A percentile compares a stretch with the other conserved stretches of the same genome.
Evolutionary conservation across 2,888 invertebrate genomes (phyloP).

Genomic region (Drosophila helvetica): DNA sequence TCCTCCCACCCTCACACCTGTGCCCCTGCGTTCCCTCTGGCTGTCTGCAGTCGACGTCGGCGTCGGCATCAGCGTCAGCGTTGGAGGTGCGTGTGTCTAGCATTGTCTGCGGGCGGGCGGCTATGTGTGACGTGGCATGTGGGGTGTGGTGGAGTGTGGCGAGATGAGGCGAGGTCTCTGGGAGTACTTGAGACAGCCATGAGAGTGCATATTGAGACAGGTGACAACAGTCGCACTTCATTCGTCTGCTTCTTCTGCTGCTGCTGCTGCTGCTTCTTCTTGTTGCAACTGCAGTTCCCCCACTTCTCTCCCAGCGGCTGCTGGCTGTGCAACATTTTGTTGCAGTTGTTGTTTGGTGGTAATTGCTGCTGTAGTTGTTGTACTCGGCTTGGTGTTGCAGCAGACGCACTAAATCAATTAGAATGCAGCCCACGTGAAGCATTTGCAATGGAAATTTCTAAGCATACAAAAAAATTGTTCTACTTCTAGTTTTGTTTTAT

Average conservation of each 20-base stretch:
- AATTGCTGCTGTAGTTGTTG: conserved; percentile 25
- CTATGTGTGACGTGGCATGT: conserved; percentile 11
- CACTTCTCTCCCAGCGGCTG: conserved; percentile 21
- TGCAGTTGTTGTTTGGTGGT: conserved; percentile 24
- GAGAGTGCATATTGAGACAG: conserved; percentile 77
- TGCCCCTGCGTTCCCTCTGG: conserved; percentile 17
- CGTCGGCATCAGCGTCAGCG: conserved; percentile 15
- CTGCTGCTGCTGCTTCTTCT: conserved; percentile 9
- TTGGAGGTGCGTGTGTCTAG: conserved; percentile 48
- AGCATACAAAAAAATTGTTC: conserved; percentile 37
- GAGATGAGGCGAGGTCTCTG: conserved; percentile 34
- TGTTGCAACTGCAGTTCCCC: conserved; percentile 36
- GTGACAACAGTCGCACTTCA: conserved; percentile 67
- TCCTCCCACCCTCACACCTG: conserved; percentile 3
- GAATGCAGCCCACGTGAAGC: conserved; percentile 41
- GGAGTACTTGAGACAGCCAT: conserved; percentile 71
- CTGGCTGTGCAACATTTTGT: conserved; percentile 9
- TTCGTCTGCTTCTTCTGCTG: conserved; percentile 41
- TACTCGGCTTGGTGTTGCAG: conserved; percentile 8
- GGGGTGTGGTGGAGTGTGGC: conserved; percentile 9
- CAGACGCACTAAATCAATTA: conserved; percentile 72
- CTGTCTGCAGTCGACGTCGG: conserved; percentile 32
- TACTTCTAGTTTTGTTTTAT: conserved; percentile 28
- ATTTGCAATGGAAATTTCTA: conserved; percentile 45
- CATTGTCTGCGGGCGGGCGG: conserved; percentile 10